phyloP scores from a whole-genome alignment of 23 tunicate genomes.

The Oikopleura albicans region DNA sequence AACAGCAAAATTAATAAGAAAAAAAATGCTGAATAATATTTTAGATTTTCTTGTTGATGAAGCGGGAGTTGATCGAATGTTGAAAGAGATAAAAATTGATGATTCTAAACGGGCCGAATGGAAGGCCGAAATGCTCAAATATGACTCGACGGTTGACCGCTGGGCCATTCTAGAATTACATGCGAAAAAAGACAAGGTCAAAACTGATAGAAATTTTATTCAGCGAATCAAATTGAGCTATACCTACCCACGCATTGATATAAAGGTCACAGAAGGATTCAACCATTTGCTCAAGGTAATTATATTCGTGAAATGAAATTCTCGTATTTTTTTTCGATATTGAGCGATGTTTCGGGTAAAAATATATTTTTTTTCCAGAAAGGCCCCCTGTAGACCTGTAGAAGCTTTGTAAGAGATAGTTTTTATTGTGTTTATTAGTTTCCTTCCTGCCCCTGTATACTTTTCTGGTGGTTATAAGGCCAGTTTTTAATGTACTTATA shows the following conservation, averaged over 20 bases:
- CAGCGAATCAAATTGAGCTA: constrained; percentile 52
- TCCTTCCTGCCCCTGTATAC: no score
- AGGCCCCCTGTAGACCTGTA: no score
- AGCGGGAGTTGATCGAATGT: background rate
- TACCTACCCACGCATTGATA: constrained; percentile 81
- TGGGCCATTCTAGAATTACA: background rate
- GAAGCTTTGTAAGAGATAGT: no score
- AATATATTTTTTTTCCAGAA: no score
- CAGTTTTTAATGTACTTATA: no score
- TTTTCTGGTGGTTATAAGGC: no score
- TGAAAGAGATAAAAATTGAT: background rate
- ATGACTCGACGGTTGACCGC: background rate
- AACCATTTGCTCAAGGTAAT: constrained; percentile 53
- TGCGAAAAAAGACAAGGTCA: background rate
- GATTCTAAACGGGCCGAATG: background rate
- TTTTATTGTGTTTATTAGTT: no score
- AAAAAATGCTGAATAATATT: no score
- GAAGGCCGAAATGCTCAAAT: background rate
- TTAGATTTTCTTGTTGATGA: background rate
- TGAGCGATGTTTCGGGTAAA: no score
- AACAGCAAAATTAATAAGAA: no score
- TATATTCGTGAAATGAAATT: no score
- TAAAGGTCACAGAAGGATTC: constrained; percentile 65
- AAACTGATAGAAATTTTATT: background rate
- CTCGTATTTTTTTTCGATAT: no score